phyloP scores from a whole-genome alignment of 2,888 invertebrate genomes.

The Cinara cedri region DNA sequence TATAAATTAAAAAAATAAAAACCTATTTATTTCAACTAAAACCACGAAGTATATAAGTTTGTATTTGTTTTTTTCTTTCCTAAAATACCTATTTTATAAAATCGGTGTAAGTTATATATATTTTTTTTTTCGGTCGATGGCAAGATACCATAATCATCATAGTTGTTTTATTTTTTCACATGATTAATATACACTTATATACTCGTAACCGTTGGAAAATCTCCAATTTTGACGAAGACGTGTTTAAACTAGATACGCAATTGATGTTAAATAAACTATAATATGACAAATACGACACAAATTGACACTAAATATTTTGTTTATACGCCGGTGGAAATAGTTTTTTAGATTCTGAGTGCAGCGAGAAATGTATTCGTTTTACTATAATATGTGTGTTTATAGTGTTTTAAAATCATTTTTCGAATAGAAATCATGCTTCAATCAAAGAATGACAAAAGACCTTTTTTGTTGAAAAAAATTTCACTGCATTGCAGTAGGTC shows the following conservation, averaged over 20 bases:
- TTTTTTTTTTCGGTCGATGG: neutral
- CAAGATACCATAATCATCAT: neutral
- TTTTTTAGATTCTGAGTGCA: no score
- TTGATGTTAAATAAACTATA: conserved; percentile 19
- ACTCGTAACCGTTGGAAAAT: conserved; percentile 22
- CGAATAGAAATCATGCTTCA: no score
- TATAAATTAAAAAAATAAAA: neutral
- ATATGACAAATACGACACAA: neutral
- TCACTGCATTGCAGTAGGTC: no score
- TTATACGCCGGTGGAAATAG: neutral
- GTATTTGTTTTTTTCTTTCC: no score
- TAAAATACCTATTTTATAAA: neutral
- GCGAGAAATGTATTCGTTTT: no score
- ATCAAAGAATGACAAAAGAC: no score
- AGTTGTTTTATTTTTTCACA: neutral
- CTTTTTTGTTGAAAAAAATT: no score
- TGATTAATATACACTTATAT: conserved; percentile 12
- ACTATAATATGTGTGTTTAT: no score
- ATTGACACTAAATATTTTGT: neutral
- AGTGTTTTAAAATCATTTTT: no score
- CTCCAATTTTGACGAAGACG: conserved; percentile 15
- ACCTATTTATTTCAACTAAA: neutral
- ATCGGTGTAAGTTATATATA: neutral
- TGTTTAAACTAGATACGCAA: conserved; percentile 15
- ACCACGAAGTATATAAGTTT: neutral